phyloP scores from a whole-genome alignment of 1,140 invertebrate species.

The Sitobion miscanthi region DNA sequence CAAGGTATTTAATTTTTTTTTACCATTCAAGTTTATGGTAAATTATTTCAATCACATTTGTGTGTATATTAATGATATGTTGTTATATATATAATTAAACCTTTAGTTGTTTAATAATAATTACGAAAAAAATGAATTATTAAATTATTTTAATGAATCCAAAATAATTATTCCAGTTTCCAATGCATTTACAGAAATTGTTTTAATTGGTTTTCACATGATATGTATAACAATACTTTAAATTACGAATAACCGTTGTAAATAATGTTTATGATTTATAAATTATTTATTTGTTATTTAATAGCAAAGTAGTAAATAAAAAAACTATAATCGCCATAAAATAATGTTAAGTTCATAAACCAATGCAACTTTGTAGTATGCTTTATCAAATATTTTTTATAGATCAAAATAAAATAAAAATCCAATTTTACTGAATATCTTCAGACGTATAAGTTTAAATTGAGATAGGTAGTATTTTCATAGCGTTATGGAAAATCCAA shows the following conservation, averaged over 20 bases:
- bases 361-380: background rate
- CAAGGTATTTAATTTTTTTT: constrained; percentile 12
- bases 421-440: background rate
- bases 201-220: background rate
- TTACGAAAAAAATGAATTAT: background rate
- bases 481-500: too few relatives aligned
- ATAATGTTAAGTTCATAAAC: background rate
- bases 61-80: background rate
- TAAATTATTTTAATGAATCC: background rate
- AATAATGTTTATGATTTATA: too few relatives aligned
- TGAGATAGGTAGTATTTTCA: too few relatives aligned
- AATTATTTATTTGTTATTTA: too few relatives aligned
- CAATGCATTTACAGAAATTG: background rate
- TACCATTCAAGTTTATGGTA: background rate
- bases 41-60: background rate
- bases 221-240: background rate
- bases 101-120: background rate
- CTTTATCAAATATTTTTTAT: background rate
- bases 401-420: background rate
- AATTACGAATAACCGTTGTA: too few relatives aligned
- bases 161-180: background rate
- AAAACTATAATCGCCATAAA: background rate
- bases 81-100: background rate
- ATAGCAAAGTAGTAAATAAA: too few relatives aligned
- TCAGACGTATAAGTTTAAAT: background rate